Evolutionary conservation across 2,113 vertebrate species (phyloP), one percentile per base, ranked within the genome.

Genomic region (Cryptomyrus ogoouensis): DNA sequence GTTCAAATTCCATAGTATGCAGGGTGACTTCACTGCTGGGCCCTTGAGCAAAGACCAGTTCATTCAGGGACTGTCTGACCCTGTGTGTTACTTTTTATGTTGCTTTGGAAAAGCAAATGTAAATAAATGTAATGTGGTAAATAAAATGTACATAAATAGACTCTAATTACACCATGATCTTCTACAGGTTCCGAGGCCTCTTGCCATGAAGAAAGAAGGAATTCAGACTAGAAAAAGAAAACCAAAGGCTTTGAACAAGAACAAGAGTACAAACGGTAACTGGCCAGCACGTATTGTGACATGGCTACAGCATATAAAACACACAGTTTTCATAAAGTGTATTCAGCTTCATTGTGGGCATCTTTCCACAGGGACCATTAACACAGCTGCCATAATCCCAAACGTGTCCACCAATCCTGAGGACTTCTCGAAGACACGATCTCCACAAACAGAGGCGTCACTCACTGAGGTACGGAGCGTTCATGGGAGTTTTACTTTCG

Each of bases 191-290:
- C 95, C 98, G 4, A 94, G 98, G 92, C 98, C 98, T 84, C 95
- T 99, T 93, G 97, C 98, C 9, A 99, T 99, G 98, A 99, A 99
- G 95, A 99, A 99, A 92, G 98, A 99, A 91, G 98, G 97, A 91
- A 99, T 99, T 93, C 98, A 99, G 94, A 99, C 98, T 0, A 96
- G 98, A 91, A 99, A 99, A 93, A 96, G 98, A 91, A 99, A 99
- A 95, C 98, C 98, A 0, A 99, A 99, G 95, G 94, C 21, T 21
- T 10, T 46, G 44, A 84, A 84, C 44, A 84, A 84, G 44, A 84
- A 13, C 42, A 84, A 84, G 42, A 42, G 44, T 24, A 47, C 7
- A 84, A 84, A 44, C 8, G 39, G 83, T 84, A 84, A 47, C 44
- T 84, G 21, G 9, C 39, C 42, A 15, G 42, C 44, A n/a, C 12